Percentiles rank a stretch among this genome's conserved stretches.
phyloP scores from a whole-genome alignment of 1,140 invertebrate genomes.

The Streblospio benedicti region DNA sequence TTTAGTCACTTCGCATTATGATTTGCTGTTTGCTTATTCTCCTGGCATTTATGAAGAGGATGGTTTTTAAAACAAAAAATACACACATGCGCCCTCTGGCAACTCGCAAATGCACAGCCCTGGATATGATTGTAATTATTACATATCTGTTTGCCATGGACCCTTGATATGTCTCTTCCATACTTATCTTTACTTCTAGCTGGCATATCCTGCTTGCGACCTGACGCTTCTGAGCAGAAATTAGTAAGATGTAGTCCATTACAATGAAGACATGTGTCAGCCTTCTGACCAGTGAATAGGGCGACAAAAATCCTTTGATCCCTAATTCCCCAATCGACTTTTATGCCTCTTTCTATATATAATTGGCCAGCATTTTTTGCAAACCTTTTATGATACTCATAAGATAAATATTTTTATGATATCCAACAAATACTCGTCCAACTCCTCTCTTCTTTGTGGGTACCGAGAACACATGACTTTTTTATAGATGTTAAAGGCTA shows the following conservation, averaged over 20 bases:
- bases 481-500: neutral
- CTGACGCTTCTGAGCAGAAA: neutral
- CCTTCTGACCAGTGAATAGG: neutral
- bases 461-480: too few relatives aligned
- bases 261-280: constrained; percentile 1
- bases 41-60: too few relatives aligned
- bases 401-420: too few relatives aligned
- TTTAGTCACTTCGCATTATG: too few relatives aligned
- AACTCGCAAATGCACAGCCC: neutral
- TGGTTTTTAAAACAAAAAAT: neutral
- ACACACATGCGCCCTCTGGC: neutral
- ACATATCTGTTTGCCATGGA: neutral
- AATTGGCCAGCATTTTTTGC: neutral
- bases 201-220: neutral
- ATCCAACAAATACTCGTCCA: too few relatives aligned
- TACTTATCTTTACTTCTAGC: neutral
- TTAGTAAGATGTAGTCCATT: neutral
- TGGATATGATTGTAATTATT: neutral
- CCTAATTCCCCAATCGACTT: neutral
- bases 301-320: neutral
- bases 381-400: constrained; percentile 1
- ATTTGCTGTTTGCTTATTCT: too few relatives aligned
- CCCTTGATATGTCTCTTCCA: too few relatives aligned
- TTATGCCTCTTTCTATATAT: neutral
- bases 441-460: too few relatives aligned